Evolutionary conservation across 2,797 vertebrate genomes (phyloP), one percentile per base, ranked within the genome.

Genomic region (Prionace glauca): DNA sequence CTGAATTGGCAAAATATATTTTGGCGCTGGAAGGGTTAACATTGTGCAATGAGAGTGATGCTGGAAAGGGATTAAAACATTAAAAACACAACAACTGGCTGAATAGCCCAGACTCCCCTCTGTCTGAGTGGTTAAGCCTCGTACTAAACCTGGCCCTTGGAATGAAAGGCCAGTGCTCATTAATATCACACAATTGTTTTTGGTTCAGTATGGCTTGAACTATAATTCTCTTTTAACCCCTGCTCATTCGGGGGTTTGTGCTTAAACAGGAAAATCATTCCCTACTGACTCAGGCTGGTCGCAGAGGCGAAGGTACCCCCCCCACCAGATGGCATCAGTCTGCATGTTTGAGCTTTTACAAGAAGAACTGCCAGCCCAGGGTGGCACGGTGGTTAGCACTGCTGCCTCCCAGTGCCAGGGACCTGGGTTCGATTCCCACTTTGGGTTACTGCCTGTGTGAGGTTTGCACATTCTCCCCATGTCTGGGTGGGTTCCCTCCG

Each of bases 21-120:
- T 45, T 84, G 18, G 56, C 56, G 62, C 3, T 62, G n/a, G 26
- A 69, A 71, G n/a, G 41, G 92, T 94, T 72, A 94, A 71, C 12
- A 22, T 45, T 2, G n/a, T 20, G 10, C 22, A 41, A 71, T 41
- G 67, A 50, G 24, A 26, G 4, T 50, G 69, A 74, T 94, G 67
- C 22, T 94, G 92, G 65, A 41, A 94, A 94, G 41, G 67, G 69
- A 74, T 94, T 94, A 94, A 71, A 72, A 94, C 74, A 72, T 94
- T 94, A 72, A 29, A 90, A 94, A 94, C 29, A 41, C 14, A 72
- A 29, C 92, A 94, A 94, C 36, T 94, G 67, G 69, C 92, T 94
- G 36, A 45, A 72, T 71, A 94, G 41, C 67, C 88, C 24, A 36
- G 36, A 71, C 65, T 69, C 65, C 67, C 67, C 91, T 94, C n/a